Evolutionary conservation across 2,888 invertebrate species (phyloP).

Genomic region (Leucophora obtusa): DNA sequence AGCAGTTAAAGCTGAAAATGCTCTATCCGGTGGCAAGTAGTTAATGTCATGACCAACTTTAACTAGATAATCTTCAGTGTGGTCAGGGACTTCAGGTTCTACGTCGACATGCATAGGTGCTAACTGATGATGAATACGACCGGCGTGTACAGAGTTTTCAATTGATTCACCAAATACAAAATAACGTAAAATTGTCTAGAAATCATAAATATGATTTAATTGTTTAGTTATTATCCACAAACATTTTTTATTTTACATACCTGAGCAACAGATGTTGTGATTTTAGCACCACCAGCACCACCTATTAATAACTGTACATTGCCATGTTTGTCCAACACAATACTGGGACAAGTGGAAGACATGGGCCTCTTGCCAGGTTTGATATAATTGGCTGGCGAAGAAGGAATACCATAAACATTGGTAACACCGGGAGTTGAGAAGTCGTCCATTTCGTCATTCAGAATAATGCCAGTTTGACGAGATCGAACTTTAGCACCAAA

Average conservation of each 20-base stretch:
- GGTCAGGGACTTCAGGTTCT: constrained; percentile 83
- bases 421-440: constrained; percentile 90
- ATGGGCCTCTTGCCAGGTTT: constrained; percentile 89
- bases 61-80: constrained; percentile 67
- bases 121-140: constrained; percentile 93
- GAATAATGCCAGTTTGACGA: constrained; percentile 88
- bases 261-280: constrained; percentile 87
- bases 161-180: constrained; percentile 84
- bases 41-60: constrained; percentile 76
- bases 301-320: constrained; percentile 85
- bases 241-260: constrained; percentile 19
- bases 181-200: constrained; percentile 83
- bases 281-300: constrained; percentile 93
- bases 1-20: constrained; percentile 82
- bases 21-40: constrained; percentile 71
- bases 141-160: constrained; percentile 83
- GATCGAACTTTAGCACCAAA: constrained; percentile 90
- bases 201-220: constrained; percentile 11
- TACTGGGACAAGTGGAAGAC: constrained; percentile 93
- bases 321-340: constrained; percentile 84
- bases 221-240: neutral
- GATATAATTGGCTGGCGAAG: constrained; percentile 91
- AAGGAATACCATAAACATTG: constrained; percentile 86
- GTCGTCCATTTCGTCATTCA: constrained; percentile 98
- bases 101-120: constrained; percentile 86